Evolutionary conservation across 2,888 invertebrate genomes (phyloP).

Genomic region (Eupithecia abbreviata): DNA sequence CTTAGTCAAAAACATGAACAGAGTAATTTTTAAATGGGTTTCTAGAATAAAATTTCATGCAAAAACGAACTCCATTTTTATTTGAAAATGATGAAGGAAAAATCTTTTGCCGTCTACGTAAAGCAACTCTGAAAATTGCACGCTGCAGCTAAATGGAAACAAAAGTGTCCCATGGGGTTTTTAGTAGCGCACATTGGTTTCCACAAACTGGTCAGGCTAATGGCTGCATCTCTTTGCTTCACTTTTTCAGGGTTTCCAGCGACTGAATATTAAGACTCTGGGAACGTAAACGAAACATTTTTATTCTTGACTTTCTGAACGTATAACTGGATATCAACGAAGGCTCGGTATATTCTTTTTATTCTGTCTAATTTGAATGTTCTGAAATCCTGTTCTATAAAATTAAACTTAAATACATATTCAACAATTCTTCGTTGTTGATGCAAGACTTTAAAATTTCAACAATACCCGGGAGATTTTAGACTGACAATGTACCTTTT

Average conservation of each 20-base stretch:
- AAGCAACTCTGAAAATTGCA: slow-evolving; percentile 23
- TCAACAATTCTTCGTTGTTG: background rate
- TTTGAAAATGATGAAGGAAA: background rate
- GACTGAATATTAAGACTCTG: background rate
- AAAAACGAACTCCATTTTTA: background rate
- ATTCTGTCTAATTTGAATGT: background rate
- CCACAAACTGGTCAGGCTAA: slow-evolving; percentile 2
- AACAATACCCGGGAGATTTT: no score
- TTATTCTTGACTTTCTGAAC: background rate
- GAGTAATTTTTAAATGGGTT: background rate
- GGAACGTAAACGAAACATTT: background rate
- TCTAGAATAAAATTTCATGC: background rate
- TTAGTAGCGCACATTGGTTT: background rate
- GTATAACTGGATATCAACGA: background rate
- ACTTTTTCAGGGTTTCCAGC: background rate
- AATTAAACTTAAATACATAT: no score
- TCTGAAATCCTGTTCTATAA: background rate
- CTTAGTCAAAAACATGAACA: background rate
- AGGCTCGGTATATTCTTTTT: background rate
- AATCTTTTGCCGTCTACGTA: slow-evolving; percentile 10
- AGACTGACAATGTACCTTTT: no score
- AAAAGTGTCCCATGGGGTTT: slow-evolving; percentile 18
- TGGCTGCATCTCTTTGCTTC: background rate
- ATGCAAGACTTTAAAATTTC: background rate
- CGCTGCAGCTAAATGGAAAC: slow-evolving; percentile 17